Base-by-base conservation (phyloP, 2,888 invertebrate species). In the Latrodectus elegans region DNA sequence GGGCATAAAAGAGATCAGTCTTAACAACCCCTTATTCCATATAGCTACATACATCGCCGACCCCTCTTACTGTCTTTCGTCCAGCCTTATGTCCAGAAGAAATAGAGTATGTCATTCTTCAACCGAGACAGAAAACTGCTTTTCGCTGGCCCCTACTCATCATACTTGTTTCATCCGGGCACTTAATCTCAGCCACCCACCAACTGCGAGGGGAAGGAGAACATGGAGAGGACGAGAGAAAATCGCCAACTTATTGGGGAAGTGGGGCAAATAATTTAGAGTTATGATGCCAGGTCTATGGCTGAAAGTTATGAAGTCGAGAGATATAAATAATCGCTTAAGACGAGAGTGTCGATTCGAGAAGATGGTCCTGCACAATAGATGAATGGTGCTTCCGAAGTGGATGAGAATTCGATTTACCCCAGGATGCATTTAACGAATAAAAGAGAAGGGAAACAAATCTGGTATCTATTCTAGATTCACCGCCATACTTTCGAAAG, bases 21-120 rank as follows among this genome's bases (percentile, higher is more conserved):
- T 60, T 22, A 14, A 12, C 12, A 14, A 26, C 52, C 70, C 77
- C 77, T 6, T 17, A 38, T 70, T n/a, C 11, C 14, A 74, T 73
- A 67, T 74, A 81, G 67, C 65, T 74, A 64, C 81, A 73, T 67
- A 73, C 73, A 74, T 81, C 64, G 81, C 15, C 67, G 15, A 12
- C 55, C 38, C 71, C 64, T 22, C 14, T 26, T 12, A 51, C 82
- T 70, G 71, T 75, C 80, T 52, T 17, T 78, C 78, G 84, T 78
- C 78, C 84, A 52, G 85, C 80, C 84, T 79, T 78, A 85, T 85
- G 84, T 85, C 84, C 85, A 80, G 85, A 86, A 86, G 80, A 86
- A 86, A 86, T 86, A 65, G 71, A 86, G 80, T 86, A 71, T 65
- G 75, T 76, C 74, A 80, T 86, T 53, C 71, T 70, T 86, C 85